Evolutionary conservation across 2,888 invertebrate species (phyloP).

Genomic region (Erebia aethiops): DNA sequence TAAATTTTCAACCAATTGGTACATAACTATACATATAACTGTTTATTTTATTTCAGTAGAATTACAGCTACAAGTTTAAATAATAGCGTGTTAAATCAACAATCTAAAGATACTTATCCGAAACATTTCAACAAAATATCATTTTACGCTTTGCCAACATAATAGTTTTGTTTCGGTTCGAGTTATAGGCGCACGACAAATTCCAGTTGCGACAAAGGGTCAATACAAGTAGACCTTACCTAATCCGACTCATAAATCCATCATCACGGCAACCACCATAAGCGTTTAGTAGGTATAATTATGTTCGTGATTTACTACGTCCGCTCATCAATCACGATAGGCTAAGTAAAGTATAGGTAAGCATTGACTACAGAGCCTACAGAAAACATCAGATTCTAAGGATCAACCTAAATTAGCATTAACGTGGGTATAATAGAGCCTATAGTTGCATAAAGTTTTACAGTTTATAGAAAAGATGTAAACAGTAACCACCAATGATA

Average conservation of each 20-base stretch:
- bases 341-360: constrained; percentile 42
- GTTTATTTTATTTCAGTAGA: no score
- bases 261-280: constrained; percentile 37
- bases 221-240: constrained; percentile 29
- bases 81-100: no score
- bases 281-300: constrained; percentile 39
- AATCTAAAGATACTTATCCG: neutral
- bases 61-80: no score
- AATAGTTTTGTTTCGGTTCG: constrained; percentile 19
- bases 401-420: constrained; percentile 27
- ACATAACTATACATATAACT: neutral
- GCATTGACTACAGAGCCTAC: constrained; percentile 17
- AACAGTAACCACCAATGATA: constrained; percentile 50
- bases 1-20: neutral
- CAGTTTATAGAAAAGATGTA: constrained; percentile 25
- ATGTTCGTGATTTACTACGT: constrained; percentile 38
- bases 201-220: constrained; percentile 34
- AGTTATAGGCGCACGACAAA: constrained; percentile 26
- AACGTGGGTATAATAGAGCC: constrained; percentile 29
- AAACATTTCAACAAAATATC: neutral
- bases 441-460: constrained; percentile 27
- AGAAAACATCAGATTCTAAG: constrained; percentile 18
- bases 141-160: neutral
- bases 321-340: constrained; percentile 50
- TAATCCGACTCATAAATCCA: constrained; percentile 40